A percentile compares a stretch with the other conserved stretches of the same genome.
These are phyloP conservation scores for Hydractinia symbiolongicarpus DNA, from an alignment of 30 jellyfish, hydroid and myxozoan genomes.

Conservation along the genomic window DNA sequence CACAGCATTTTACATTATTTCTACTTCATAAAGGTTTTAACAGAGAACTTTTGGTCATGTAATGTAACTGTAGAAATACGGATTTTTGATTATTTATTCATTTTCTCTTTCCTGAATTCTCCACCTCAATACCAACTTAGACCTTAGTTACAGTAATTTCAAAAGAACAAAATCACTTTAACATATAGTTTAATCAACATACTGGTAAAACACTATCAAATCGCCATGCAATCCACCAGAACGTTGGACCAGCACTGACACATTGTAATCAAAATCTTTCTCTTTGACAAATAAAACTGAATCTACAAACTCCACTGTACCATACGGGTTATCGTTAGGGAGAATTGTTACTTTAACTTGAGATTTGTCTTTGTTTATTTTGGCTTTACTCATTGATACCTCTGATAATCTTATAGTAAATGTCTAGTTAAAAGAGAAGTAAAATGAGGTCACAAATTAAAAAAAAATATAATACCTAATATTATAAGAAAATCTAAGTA, in stretches of 20 bases:
- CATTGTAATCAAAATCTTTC: constrained; percentile 14
- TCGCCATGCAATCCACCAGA: constrained; percentile 62
- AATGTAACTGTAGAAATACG: neutral
- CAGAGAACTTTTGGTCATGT: no score
- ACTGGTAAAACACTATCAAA: constrained; percentile 58
- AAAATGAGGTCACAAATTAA: neutral
- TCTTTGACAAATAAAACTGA: constrained; percentile 42
- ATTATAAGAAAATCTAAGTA: neutral
- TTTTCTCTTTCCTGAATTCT: neutral
- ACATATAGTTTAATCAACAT: neutral
- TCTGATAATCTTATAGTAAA: constrained; percentile 24
- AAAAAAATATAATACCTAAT: neutral
- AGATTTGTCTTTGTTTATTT: constrained; percentile 27
- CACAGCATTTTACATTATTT: neutral
- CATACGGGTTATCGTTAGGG: constrained; percentile 79
- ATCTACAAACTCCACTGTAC: constrained; percentile 49
- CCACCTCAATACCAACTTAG: neutral
- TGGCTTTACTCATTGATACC: constrained; percentile 58
- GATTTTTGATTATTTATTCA: neutral
- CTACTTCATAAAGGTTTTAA: neutral
- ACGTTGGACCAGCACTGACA: constrained; percentile 36
- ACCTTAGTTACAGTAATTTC: neutral
- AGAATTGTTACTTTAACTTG: constrained; percentile 36
- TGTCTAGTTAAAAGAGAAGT: constrained; percentile 33
- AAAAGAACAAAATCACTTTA: neutral